Evolutionary conservation across 2,888 invertebrate species (phyloP).

Genomic region (Pyrrhosoma nymphula): DNA sequence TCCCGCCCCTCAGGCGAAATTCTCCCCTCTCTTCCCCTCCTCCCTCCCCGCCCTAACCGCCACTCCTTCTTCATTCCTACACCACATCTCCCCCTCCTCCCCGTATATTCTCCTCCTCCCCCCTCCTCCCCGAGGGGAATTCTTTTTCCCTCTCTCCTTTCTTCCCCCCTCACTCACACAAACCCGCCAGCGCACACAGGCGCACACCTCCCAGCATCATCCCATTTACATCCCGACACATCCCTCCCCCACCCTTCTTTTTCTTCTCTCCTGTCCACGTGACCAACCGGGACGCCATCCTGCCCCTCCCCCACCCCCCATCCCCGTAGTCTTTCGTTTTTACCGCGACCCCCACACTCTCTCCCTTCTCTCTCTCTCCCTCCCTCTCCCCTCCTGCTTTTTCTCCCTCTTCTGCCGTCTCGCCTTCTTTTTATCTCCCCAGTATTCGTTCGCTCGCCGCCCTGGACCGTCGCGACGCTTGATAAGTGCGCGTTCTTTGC

Average conservation of each 20-base stretch:
- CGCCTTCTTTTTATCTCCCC: neutral
- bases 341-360: neutral
- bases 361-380: neutral
- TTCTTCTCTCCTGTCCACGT: neutral
- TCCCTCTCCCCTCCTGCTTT: neutral
- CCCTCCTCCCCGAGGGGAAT: neutral
- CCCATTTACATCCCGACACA: slow-evolving; percentile 24
- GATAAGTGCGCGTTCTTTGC: neutral
- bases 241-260: neutral
- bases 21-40: neutral
- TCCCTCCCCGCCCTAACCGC: neutral
- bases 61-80: neutral
- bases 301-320: neutral
- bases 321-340: neutral
- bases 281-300: neutral
- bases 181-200: neutral
- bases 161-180: neutral
- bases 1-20: neutral
- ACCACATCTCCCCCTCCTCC: neutral
- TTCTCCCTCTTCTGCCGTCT: neutral
- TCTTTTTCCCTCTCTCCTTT: neutral
- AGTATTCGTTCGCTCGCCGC: slow-evolving; percentile 16
- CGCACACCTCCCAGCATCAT: slow-evolving; percentile 25
- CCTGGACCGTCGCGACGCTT: neutral
- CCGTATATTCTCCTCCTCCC: neutral